phyloP scores from a whole-genome alignment of 2,888 invertebrate genomes.

The Lottia gigantea region DNA sequence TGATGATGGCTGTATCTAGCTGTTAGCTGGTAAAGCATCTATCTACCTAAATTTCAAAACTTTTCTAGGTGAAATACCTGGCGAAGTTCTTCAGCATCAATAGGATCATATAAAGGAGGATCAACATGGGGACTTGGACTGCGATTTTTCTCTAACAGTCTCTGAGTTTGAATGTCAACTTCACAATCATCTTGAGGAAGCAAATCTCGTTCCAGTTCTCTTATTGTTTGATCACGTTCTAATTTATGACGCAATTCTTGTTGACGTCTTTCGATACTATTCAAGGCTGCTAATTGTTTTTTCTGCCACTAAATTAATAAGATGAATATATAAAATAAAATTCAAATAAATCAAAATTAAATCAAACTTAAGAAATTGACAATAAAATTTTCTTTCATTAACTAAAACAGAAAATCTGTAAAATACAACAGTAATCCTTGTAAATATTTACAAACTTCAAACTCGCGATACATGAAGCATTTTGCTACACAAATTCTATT shows the following conservation, averaged over 20 bases:
- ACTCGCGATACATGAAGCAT: no score
- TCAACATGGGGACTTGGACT: slow-evolving; percentile 1
- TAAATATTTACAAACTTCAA: no score
- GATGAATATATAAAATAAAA: neutral
- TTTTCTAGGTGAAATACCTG: neutral
- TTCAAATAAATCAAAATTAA: no score
- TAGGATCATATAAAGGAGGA: neutral
- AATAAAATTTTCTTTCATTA: no score
- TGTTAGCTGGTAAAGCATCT: no score
- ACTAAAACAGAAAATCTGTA: no score
- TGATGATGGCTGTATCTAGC: no score
- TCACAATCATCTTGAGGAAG: neutral
- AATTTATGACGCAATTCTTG: slow-evolving; percentile 10
- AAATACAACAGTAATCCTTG: no score
- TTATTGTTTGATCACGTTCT: neutral
- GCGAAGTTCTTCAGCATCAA: neutral
- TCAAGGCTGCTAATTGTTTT: slow-evolving; percentile 10
- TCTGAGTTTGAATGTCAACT: neutral
- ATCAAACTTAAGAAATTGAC: no score
- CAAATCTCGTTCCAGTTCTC: neutral
- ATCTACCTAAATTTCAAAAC: no score
- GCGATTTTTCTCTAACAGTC: neutral
- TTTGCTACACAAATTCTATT: no score
- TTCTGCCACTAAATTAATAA: neutral
- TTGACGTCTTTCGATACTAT: slow-evolving; percentile 12